Conservation (phyloP, 1,140 invertebrate species). For the Ectropis grisescens region DNA sequence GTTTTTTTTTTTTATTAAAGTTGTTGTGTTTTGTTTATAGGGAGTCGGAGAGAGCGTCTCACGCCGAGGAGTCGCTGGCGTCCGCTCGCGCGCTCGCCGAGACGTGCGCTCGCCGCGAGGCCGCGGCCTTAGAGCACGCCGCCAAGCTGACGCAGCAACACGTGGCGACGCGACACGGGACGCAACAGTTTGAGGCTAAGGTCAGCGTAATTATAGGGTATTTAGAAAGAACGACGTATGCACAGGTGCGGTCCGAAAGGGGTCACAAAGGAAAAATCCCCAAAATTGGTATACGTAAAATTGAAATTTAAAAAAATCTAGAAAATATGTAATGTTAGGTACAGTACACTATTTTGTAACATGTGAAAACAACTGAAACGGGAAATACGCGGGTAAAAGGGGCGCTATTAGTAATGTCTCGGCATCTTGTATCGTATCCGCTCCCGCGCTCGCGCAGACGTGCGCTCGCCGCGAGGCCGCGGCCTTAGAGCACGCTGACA, state of each 20-base stretch:
- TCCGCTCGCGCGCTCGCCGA: constrained; percentile 34
- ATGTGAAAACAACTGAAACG: no score
- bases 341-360: no score
- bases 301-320: no score
- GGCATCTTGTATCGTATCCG: no score
- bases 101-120: constrained; percentile 42
- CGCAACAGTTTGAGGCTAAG: constrained; percentile 15
- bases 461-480: constrained; percentile 40
- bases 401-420: no score
- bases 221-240: no score
- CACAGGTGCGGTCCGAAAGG: no score
- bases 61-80: constrained; percentile 27
- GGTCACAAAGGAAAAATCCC: no score
- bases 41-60: constrained; percentile 30
- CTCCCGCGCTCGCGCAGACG: constrained; percentile 40
- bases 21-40: constrained; percentile 19
- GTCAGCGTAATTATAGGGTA: constrained; percentile 7
- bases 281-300: no score
- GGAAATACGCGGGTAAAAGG: no score
- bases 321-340: no score
- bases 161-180: constrained; percentile 21
- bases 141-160: constrained; percentile 40
- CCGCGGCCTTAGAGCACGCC: constrained; percentile 46
- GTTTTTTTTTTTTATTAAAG: no score
- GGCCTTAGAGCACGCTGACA: constrained; percentile 45